These are phyloP conservation scores for Pholis gunnellus DNA, from an alignment of 2,113 vertebrate species.

Conservation along the genomic window DNA sequence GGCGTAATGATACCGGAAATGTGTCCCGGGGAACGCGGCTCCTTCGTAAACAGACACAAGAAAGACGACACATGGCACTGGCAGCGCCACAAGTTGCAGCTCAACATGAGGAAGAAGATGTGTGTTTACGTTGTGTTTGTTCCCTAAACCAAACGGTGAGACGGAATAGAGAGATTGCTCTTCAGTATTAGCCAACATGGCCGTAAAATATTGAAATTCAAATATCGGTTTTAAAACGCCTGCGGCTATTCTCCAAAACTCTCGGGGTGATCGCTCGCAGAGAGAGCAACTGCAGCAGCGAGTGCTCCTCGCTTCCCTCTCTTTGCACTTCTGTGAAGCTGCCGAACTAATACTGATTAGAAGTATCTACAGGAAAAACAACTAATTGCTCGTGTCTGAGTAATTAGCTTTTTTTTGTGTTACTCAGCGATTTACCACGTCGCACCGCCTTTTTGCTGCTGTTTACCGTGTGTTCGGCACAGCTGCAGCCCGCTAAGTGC, in stretches of 20 bases:
- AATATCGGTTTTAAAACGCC: slow-evolving; percentile 8
- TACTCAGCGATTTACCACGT: slow-evolving; percentile 68
- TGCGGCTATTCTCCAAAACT: slow-evolving; percentile 30
- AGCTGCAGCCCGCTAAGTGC: slow-evolving; percentile 68
- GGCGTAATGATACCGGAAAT: slow-evolving; percentile 24
- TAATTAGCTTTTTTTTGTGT: slow-evolving; percentile 68
- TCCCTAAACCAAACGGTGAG: slow-evolving; percentile 30
- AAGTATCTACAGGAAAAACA: slow-evolving; percentile 48
- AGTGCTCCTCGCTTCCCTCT: slow-evolving; percentile 16
- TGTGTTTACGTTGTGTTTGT: slow-evolving; percentile 30
- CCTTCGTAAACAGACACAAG: slow-evolving; percentile 24
- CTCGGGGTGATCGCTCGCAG: slow-evolving; percentile 9
- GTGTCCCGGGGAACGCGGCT: slow-evolving; percentile 1
- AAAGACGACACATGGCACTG: slow-evolving; percentile 39
- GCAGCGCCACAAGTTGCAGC: slow-evolving; percentile 23
- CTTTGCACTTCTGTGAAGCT: slow-evolving; percentile 33
- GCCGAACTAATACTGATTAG: slow-evolving; percentile 39
- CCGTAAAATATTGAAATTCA: slow-evolving; percentile 5
- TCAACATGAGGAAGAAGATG: slow-evolving; percentile 16
- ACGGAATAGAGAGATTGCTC: slow-evolving; percentile 19
- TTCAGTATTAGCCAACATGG: not conserved
- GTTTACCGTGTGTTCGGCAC: slow-evolving; percentile 55
- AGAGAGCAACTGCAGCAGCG: slow-evolving; percentile 12
- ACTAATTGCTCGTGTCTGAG: slow-evolving; percentile 66
- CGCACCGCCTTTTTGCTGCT: slow-evolving; percentile 39